These are phyloP conservation scores for Jaculus jaculus DNA, from an alignment of 2,113 vertebrate species.

Conservation along the genomic window DNA sequence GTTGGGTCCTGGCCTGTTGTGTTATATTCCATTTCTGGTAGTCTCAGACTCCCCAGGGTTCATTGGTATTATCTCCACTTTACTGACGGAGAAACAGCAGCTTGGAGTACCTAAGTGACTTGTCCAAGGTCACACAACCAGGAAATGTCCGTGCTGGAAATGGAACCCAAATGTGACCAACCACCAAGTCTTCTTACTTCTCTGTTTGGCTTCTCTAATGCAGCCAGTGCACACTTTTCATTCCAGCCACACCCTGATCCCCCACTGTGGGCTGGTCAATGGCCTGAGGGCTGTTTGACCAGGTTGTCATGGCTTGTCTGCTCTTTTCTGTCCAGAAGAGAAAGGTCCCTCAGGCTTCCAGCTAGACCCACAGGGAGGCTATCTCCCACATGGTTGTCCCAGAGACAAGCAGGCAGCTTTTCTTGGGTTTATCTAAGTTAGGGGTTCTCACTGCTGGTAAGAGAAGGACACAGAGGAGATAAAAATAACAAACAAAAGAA, in stretches of 20 bases:
- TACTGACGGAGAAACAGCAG: background rate
- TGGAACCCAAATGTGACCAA: background rate
- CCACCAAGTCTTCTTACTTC: background rate
- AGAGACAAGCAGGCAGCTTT: background rate
- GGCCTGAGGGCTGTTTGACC: too few species aligned
- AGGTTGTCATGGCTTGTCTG: rapidly evolving
- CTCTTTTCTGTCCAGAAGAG: background rate
- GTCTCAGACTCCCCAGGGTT: background rate
- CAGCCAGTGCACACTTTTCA: too few species aligned
- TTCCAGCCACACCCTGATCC: background rate
- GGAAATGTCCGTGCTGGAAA: background rate
- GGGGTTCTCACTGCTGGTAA: conserved; percentile 45
- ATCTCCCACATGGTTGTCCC: background rate
- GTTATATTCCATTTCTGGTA: background rate
- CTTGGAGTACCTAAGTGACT: background rate
- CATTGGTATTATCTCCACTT: background rate
- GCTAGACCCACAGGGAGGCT: background rate
- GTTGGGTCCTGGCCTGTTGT: background rate
- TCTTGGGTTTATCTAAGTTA: conserved; percentile 52
- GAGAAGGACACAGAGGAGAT: conserved; percentile 74
- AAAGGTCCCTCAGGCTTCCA: background rate
- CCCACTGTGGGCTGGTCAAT: background rate
- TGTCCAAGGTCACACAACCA: background rate
- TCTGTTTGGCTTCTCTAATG: background rate
- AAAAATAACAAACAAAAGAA: conserved; percentile 72